phyloP scores from a whole-genome alignment of 2,113 vertebrate genomes.

The Carettochelys insculpta region DNA sequence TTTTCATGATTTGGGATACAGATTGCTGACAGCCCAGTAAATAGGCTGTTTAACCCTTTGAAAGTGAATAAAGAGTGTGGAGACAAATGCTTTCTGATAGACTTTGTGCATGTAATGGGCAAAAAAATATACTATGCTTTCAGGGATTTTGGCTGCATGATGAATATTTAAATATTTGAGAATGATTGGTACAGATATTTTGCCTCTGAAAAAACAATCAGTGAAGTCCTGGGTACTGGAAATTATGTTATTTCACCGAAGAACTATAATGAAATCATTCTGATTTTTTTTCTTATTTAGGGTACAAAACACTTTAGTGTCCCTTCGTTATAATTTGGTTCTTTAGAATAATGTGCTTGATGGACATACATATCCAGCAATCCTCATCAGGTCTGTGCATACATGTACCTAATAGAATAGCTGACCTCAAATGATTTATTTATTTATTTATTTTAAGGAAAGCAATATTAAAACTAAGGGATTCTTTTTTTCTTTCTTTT shows the following conservation, averaged over 20 bases:
- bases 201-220: neutral
- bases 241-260: conserved; percentile 17
- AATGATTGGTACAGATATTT: conserved; percentile 30
- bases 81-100: conserved; percentile 97
- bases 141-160: conserved; percentile 7
- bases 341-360: neutral
- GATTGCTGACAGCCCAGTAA: conserved; percentile 96
- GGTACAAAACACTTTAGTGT: neutral
- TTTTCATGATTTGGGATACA: conserved; percentile 85
- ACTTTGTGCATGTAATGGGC: conserved; percentile 87
- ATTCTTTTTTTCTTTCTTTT: too few relatives aligned
- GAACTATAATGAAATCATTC: neutral
- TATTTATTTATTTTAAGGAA: neutral
- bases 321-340: conserved; percentile 1
- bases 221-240: neutral
- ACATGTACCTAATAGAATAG: conserved; percentile 20
- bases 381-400: conserved; percentile 16
- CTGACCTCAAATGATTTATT: neutral
- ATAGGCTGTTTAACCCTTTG: conserved; percentile 99
- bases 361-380: conserved; percentile 7
- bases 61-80: conserved; percentile 90
- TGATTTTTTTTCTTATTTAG: conserved; percentile 1
- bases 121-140: conserved; percentile 79
- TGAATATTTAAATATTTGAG: conserved; percentile 19
- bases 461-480: conserved; percentile 24